Conservation (phyloP, 2,888 invertebrate species). For the Meloe dianella region DNA sequence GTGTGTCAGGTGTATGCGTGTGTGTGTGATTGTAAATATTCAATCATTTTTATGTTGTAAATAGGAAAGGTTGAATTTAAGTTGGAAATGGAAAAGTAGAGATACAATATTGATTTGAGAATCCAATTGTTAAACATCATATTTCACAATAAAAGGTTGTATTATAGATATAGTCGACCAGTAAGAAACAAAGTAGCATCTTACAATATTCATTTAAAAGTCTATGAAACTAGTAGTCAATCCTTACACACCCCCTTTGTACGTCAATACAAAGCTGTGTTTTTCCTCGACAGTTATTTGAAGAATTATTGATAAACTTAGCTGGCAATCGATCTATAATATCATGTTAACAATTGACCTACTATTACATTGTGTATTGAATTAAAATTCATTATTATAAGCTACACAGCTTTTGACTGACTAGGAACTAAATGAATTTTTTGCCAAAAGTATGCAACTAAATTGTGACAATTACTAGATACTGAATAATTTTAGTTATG, state of each 20-base stretch:
- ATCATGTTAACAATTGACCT: slow-evolving; percentile 6
- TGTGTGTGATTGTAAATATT: not conserved
- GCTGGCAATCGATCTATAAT: not conserved
- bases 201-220: slow-evolving; percentile 9
- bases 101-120: not conserved
- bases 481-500: too few species aligned
- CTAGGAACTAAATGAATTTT: too few species aligned
- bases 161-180: not conserved
- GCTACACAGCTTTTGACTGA: not conserved
- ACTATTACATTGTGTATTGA: not conserved
- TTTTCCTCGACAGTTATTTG: not conserved
- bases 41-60: not conserved
- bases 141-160: not conserved
- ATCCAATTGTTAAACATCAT: slow-evolving; percentile 2
- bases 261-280: not conserved
- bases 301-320: slow-evolving; percentile 7
- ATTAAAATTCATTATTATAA: not conserved
- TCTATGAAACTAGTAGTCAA: not conserved
- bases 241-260: not conserved
- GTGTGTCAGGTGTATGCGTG: not conserved
- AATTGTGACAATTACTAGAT: too few species aligned
- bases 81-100: not conserved
- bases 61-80: not conserved
- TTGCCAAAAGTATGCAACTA: too few species aligned
- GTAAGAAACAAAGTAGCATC: not conserved